A percentile compares a stretch with the other conserved stretches of the same genome.
Evolutionary conservation across 2,888 invertebrate genomes (phyloP).

Genomic region (Plusia festucae): DNA sequence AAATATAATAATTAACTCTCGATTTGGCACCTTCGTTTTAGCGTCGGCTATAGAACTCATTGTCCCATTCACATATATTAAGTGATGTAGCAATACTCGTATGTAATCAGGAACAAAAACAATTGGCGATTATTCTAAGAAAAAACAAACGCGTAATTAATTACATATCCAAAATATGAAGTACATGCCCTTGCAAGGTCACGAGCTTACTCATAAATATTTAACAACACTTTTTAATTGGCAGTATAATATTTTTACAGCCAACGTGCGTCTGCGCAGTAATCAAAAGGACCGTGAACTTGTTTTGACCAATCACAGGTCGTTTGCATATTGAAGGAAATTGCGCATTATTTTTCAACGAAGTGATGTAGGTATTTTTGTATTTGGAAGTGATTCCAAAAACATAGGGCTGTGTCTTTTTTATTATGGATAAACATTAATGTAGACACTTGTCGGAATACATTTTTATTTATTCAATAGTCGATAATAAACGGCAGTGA

Average conservation of each 20-base stretch:
- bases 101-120: no score
- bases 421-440: background rate
- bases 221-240: constrained; percentile 40
- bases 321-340: constrained; percentile 22
- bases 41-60: no score
- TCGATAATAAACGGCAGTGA: no score
- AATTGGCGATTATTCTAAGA: background rate
- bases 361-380: background rate
- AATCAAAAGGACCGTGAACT: constrained; percentile 57
- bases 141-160: background rate
- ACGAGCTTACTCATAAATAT: constrained; percentile 17
- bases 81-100: no score
- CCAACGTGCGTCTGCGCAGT: constrained; percentile 34
- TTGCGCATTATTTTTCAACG: constrained; percentile 28
- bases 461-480: no score
- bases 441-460: no score
- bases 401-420: background rate
- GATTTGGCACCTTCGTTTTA: no score
- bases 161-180: constrained; percentile 9
- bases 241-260: constrained; percentile 29
- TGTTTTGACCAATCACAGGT: constrained; percentile 34
- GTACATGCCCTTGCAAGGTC: constrained; percentile 50
- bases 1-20: no score
- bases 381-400: background rate
- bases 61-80: no score